Evolutionary conservation across 1,140 invertebrate genomes (phyloP).

Genomic region (Acarapis woodi): DNA sequence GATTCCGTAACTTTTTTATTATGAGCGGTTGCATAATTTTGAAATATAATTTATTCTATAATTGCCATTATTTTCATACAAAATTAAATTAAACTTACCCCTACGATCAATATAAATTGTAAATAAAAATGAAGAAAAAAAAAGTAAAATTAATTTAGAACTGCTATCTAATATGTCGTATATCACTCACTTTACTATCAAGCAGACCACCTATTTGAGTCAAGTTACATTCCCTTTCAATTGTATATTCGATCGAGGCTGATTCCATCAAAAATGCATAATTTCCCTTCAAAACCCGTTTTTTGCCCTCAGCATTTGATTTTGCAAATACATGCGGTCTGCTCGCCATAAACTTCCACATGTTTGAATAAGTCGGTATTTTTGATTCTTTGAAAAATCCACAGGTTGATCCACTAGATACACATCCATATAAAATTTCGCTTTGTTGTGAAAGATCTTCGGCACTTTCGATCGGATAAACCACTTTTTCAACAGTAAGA

Average conservation of each 20-base stretch:
- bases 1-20: slow-evolving; percentile 18
- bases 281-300: slow-evolving; percentile 39
- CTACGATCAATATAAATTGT: no score
- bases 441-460: slow-evolving; percentile 25
- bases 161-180: no score
- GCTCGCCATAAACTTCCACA: slow-evolving; percentile 54
- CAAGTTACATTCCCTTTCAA: slow-evolving; percentile 82
- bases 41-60: no score
- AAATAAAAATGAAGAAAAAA: no score
- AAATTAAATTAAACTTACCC: no score
- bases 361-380: slow-evolving; percentile 43
- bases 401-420: slow-evolving; percentile 20
- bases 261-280: slow-evolving; percentile 70
- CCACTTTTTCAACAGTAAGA: slow-evolving; percentile 24
- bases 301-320: slow-evolving; percentile 51
- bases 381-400: slow-evolving; percentile 38
- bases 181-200: slow-evolving; percentile 63
- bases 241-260: slow-evolving; percentile 80
- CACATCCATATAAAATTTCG: slow-evolving; percentile 23
- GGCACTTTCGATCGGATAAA: slow-evolving; percentile 23
- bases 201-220: slow-evolving; percentile 87
- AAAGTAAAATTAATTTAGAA: no score
- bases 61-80: no score
- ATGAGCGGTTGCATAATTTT: no score
- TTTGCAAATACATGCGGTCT: slow-evolving; percentile 47